These are phyloP conservation scores for Antennarius striatus DNA, from an alignment of 2,113 vertebrate genomes.

Conservation along the genomic window DNA sequence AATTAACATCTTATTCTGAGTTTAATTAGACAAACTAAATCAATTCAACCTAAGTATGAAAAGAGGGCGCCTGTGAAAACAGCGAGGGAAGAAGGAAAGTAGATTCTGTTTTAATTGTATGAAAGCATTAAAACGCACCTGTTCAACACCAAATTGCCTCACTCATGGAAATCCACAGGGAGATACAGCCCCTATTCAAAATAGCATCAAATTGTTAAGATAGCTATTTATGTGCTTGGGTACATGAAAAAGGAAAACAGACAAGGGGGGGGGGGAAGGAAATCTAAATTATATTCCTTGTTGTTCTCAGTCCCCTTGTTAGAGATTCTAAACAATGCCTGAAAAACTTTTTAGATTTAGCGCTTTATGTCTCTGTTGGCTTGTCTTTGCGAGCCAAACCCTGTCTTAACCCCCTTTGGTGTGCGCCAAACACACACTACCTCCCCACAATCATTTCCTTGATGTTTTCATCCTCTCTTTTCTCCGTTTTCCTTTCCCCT, in stretches of 20 bases:
- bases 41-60: slow-evolving; percentile 82
- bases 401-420: slow-evolving; percentile 81
- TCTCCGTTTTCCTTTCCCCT: slow-evolving; percentile 39
- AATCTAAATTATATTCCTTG: slow-evolving; percentile 78
- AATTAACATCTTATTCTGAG: slow-evolving; percentile 85
- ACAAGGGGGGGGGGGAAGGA: slow-evolving; percentile 43
- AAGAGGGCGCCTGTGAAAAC: slow-evolving; percentile 74
- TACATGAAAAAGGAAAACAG: slow-evolving; percentile 70
- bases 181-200: slow-evolving; percentile 77
- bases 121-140: slow-evolving; percentile 84
- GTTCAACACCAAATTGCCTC: slow-evolving; percentile 81
- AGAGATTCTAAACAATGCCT: slow-evolving; percentile 80
- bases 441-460: slow-evolving; percentile 72
- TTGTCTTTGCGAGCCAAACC: slow-evolving; percentile 77
- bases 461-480: slow-evolving; percentile 73
- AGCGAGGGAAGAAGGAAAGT: slow-evolving; percentile 68
- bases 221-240: slow-evolving; percentile 80
- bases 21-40: slow-evolving; percentile 86
- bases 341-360: slow-evolving; percentile 79
- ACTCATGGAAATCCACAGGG: slow-evolving; percentile 77
- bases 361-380: slow-evolving; percentile 78
- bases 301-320: slow-evolving; percentile 78
- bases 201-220: slow-evolving; percentile 81
- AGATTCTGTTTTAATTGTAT: slow-evolving; percentile 82
- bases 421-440: slow-evolving; percentile 73